Base-by-base conservation (phyloP, 2,888 invertebrate genomes). In the Hydropsyche betteni region DNA sequence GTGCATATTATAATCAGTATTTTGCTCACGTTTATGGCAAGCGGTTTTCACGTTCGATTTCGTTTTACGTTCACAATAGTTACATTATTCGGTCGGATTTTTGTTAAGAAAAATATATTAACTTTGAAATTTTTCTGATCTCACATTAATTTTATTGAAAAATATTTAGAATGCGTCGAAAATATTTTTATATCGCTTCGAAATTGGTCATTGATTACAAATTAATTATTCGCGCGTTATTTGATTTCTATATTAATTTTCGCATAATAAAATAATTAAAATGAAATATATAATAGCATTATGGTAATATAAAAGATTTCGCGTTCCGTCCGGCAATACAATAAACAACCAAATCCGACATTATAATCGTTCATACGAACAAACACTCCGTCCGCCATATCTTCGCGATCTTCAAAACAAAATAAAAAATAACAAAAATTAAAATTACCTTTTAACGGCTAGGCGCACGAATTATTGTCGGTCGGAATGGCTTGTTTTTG, bases 401-500 rank as follows among this genome's bases (percentile, higher is more conserved):
- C 44, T 0, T 10, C 44, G 44, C 7, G 44, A 6, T 8, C 44
- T 44, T 44, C 10, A 44, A 44, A 44, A 44, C 1, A 44, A 6
- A 44, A 10, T 44, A 44, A 44, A 44, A 44, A 44, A 8, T 4
- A 44, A 6, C 7, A 44, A 44, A 44, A 44, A 44, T 8, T 8
- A 8, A 44, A 44, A 44, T 44, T 8, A 44, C 44, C 6, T 44
- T 44, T 44, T 10, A 10, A 44, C 24, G 24, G 24, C 24, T 24
- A 24, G 68, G 24, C 24, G 24, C 24, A 24, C 24, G 36, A 55
- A 61, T 72, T 70, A 70, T 70, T 70, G 70, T 10, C 51, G 34
- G 70, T 34, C 64, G 64, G 36, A 64, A 64, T 64, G 64, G 36
- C 64, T 64, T 64, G 64, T 64, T 64, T 64, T 64, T 72, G 55